Percentiles rank a stretch among this genome's conserved stretches.
Conservation (phyloP, 2,797 vertebrate genomes). For the Enteromius viviparus region DNA sequence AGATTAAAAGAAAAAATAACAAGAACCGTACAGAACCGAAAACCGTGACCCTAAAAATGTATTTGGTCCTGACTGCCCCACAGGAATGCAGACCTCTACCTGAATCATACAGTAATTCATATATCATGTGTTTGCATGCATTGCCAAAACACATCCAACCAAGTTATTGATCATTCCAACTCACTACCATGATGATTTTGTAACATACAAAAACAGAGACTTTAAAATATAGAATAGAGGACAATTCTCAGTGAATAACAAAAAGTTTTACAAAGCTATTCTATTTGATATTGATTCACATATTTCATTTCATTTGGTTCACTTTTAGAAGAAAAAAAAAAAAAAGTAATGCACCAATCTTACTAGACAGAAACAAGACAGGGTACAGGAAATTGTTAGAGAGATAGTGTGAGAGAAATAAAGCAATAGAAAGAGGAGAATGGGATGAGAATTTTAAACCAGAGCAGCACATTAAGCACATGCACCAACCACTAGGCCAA, state of each 20-base stretch:
- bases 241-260: neutral
- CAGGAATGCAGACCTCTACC: neutral
- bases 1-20: too few relatives aligned
- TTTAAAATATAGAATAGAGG: neutral
- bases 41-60: too few relatives aligned
- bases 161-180: neutral
- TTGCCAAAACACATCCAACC: neutral
- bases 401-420: neutral
- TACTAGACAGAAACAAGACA: neutral
- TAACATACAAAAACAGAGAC: too few relatives aligned
- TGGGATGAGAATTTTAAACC: neutral
- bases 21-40: too few relatives aligned
- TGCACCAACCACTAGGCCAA: neutral
- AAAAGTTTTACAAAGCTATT: neutral
- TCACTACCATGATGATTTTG: too few relatives aligned
- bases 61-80: too few relatives aligned
- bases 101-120: neutral
- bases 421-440: neutral
- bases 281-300: too few relatives aligned
- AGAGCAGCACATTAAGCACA: conserved; percentile 1
- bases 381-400: neutral
- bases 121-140: neutral
- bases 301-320: neutral
- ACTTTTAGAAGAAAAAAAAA: neutral
- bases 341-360: neutral